These are phyloP conservation scores for Tyria jacobaeae DNA, from an alignment of 2,888 invertebrate species.

Conservation along the genomic window DNA sequence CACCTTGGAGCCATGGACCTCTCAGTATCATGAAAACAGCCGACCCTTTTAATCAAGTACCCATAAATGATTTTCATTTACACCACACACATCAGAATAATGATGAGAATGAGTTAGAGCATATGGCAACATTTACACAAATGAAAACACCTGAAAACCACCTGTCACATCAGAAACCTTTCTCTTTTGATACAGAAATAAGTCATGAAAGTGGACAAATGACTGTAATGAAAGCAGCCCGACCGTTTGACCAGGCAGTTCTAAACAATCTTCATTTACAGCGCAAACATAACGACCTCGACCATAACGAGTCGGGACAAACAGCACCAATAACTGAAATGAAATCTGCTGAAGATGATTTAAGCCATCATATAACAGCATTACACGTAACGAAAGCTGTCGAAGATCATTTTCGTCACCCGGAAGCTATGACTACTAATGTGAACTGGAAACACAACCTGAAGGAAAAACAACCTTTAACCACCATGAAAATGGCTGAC, in stretches of 20 bases:
- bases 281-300: not conserved
- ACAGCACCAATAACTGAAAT: not conserved
- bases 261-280: not conserved
- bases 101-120: constrained; percentile 15
- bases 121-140: not conserved
- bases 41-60: not conserved
- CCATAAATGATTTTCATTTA: not conserved
- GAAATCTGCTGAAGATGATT: constrained; percentile 8
- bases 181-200: constrained; percentile 24
- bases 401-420: not conserved
- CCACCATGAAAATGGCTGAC: not conserved
- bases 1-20: constrained; percentile 1
- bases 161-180: constrained; percentile 26
- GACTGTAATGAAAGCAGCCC: constrained; percentile 40
- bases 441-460: not conserved
- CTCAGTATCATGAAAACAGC: not conserved
- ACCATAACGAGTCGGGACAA: not conserved
- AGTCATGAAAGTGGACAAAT: constrained; percentile 35
- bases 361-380: constrained; percentile 23
- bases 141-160: constrained; percentile 10
- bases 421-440: not conserved
- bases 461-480: not conserved
- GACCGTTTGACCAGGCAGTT: not conserved
- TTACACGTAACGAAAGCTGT: constrained; percentile 19
- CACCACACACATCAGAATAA: constrained; percentile 9